Evolutionary conservation across 2,797 vertebrate species (phyloP).

Genomic region (Tolypeutes matacus): DNA sequence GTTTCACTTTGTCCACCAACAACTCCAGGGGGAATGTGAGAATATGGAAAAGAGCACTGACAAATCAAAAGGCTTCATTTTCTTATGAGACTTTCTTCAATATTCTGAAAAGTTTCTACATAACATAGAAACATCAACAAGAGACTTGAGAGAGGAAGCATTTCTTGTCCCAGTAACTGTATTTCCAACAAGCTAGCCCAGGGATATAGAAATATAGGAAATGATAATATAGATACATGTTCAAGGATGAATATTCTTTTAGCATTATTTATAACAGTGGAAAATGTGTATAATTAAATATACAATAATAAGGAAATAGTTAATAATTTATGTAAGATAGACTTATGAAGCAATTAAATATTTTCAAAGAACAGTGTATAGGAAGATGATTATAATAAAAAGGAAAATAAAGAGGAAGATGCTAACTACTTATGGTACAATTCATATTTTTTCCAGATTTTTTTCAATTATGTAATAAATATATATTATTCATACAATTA

Average conservation of each 20-base stretch:
- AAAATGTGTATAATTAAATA: not conserved
- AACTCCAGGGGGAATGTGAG: not conserved
- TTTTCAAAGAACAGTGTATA: not conserved
- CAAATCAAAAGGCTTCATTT: not conserved
- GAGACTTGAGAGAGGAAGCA: not conserved
- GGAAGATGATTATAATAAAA: slow-evolving; percentile 12
- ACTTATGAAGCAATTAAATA: not conserved
- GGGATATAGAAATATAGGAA: slow-evolving; percentile 5
- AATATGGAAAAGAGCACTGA: not conserved
- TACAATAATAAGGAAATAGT: not conserved
- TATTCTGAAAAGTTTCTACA: slow-evolving; percentile 34
- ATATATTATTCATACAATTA: not conserved
- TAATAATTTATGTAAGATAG: not conserved
- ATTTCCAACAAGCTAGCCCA: slow-evolving; percentile 40
- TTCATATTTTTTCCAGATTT: slow-evolving; percentile 7
- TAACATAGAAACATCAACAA: not conserved
- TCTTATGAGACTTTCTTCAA: not conserved
- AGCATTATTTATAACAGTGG: not conserved
- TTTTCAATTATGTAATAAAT: not conserved
- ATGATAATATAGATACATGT: not conserved
- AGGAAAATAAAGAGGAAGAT: not conserved
- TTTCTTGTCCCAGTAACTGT: not conserved
- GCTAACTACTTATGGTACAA: not conserved
- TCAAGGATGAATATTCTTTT: not conserved
- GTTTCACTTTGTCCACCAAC: not conserved